phyloP scores from a whole-genome alignment of 2,888 invertebrate species.

The Eremobia ochroleuca region DNA sequence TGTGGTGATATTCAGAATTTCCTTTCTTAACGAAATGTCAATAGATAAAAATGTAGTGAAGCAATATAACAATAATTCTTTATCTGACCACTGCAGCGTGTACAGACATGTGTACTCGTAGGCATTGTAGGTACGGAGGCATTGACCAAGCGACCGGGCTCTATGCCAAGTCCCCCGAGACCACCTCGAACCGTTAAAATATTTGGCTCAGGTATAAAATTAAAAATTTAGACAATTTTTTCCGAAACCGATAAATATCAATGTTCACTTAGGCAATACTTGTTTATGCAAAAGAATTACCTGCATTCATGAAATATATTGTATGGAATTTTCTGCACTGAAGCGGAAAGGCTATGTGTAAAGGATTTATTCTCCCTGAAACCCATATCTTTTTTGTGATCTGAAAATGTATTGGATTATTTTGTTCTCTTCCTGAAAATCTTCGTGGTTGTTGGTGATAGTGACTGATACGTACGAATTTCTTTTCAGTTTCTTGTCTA shows the following conservation, averaged over 20 bases:
- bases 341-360: not conserved
- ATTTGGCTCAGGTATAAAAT: conserved; percentile 34
- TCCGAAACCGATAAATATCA: conserved; percentile 40
- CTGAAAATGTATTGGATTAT: not conserved
- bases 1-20: not conserved
- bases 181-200: conserved; percentile 14
- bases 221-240: conserved; percentile 14
- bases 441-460: not conserved
- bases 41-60: not conserved
- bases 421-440: not conserved
- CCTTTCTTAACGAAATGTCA: not conserved
- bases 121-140: conserved; percentile 31
- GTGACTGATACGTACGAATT: no score
- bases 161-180: conserved; percentile 47
- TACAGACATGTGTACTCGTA: conserved; percentile 40
- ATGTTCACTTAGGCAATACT: conserved; percentile 25
- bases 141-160: conserved; percentile 52
- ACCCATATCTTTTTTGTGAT: not conserved
- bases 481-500: not conserved
- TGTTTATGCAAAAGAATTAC: not conserved
- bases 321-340: not conserved
- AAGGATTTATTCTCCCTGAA: not conserved
- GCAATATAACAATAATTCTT: not conserved
- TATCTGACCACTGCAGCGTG: conserved; percentile 28
- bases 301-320: conserved; percentile 1